A percentile compares a stretch with the other conserved stretches of the same genome.
These are phyloP conservation scores for Pogonognathellus flavescens DNA, from an alignment of 1,140 invertebrate genomes.

Conservation along the genomic window DNA sequence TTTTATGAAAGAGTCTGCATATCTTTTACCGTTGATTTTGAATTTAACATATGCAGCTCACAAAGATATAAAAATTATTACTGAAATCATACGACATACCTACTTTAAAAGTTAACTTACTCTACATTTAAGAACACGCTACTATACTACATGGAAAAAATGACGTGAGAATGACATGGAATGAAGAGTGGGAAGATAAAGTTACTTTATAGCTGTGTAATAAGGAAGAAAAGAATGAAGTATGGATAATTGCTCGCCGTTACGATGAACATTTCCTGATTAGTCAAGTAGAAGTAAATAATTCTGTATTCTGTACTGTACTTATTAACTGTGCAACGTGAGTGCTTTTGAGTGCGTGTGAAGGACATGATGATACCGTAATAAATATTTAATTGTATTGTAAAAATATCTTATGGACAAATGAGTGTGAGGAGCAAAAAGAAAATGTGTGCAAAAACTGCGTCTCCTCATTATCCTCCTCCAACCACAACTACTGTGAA, in stretches of 20 bases:
- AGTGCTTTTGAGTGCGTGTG: background rate
- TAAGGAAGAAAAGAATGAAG: background rate
- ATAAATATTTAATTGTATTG: slow-evolving; percentile 11
- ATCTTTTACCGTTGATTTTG: no score
- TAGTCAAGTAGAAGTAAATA: slow-evolving; percentile 46
- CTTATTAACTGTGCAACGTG: slow-evolving; percentile 6
- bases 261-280: slow-evolving; percentile 1
- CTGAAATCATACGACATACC: no score
- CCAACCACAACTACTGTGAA: slow-evolving; percentile 45
- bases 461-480: background rate
- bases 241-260: background rate
- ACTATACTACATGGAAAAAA: background rate
- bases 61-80: no score
- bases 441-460: slow-evolving; percentile 31
- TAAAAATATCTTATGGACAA: slow-evolving; percentile 4
- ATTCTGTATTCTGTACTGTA: slow-evolving; percentile 50
- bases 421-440: slow-evolving; percentile 2
- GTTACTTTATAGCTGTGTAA: background rate
- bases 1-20: no score
- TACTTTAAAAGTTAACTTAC: no score
- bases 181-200: background rate
- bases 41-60: no score
- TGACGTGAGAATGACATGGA: no score
- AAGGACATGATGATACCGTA: background rate
- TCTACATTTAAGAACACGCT: no score